A percentile compares a stretch with the other conserved stretches of the same genome.
Evolutionary conservation across 2,113 vertebrate genomes (phyloP).

Genomic region (Ivindomyrus marchei): DNA sequence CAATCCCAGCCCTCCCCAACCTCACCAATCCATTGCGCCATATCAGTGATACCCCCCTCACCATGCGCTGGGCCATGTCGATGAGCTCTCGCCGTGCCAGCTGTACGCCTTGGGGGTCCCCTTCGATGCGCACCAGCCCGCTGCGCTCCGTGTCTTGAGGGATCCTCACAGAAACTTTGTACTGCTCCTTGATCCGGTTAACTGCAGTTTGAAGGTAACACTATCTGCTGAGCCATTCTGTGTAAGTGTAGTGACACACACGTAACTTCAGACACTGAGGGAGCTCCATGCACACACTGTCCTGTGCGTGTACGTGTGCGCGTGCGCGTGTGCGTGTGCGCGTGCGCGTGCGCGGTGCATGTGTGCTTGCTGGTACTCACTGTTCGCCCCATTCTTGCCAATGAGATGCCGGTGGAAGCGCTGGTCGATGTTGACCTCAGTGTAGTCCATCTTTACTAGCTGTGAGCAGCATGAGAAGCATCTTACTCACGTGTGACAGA

Average conservation of each 20-base stretch:
- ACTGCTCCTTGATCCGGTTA: conserved; percentile 72
- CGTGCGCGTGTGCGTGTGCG: neutral
- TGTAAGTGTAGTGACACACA: neutral
- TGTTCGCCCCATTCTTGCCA: conserved; percentile 66
- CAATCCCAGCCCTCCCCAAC: neutral
- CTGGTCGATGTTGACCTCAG: conserved; percentile 65
- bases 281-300: neutral
- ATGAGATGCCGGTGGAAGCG: conserved; percentile 70
- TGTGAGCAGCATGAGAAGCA: conserved; percentile 30
- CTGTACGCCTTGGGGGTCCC: conserved; percentile 71
- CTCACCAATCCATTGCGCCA: neutral
- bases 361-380: conserved; percentile 48
- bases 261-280: neutral
- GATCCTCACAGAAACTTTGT: conserved; percentile 69
- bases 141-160: conserved; percentile 66
- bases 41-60: conserved; percentile 34
- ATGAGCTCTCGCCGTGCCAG: conserved; percentile 66
- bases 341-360: too few relatives aligned
- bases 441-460: conserved; percentile 72
- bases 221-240: neutral
- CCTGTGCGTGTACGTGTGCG: too few relatives aligned
- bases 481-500: neutral
- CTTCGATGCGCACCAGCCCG: conserved; percentile 69
- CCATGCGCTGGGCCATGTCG: conserved; percentile 74
- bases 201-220: conserved; percentile 42